Evolutionary conservation across 2,113 vertebrate species (phyloP), one percentile per base, ranked within the genome.

Genomic region (Myrmecophaga tridactyla): DNA sequence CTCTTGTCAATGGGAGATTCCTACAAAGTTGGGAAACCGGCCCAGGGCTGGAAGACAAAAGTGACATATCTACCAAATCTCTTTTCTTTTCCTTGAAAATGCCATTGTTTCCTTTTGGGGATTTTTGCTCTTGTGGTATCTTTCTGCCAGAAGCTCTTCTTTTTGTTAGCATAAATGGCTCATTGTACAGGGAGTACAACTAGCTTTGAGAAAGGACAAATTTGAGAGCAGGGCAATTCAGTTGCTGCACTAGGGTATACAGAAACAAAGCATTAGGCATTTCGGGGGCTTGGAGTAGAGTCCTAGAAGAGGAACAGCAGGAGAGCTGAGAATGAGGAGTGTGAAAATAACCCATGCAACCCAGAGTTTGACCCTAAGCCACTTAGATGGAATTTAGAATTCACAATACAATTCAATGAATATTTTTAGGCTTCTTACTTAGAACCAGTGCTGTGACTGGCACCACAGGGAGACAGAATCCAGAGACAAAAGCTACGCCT

Each of bases 391-490:
- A 14, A 73, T 70, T 65, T 86, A 20, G 21, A 89, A 58, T 85
- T 92, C 82, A 91, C 23, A 69, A 67, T 43, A 70, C 48, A 94
- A 76, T 62, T 77, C 5, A 31, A 53, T 82, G 53, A 93, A 46
- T 67, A 78, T 46, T 46, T 94, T 88, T 11, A 90, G 73, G 14
- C 58, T 83, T 87, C 56, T 83, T 75, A 62, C 73, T 89, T 92
- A 92, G 84, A 87, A 31, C 60, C 25, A 81, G 73, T 1, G 34
- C 39, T 58, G 31, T 73, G n/a, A 51, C 60, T 3, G 46, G n/a
- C 86, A 75, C 83, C 2, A 17, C 2, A 39, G 20, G 46, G 39
- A n/a, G 12, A 53, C 8, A n/a, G 51, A 83, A 89, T 41, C 56
- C 25, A 80, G 92, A 94, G 48, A 89, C 41, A 86, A 89, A 94